Percentiles rank a stretch among this genome's conserved stretches.
Conservation (phyloP, 2,888 invertebrate species). For the Tetragnatha montana region DNA sequence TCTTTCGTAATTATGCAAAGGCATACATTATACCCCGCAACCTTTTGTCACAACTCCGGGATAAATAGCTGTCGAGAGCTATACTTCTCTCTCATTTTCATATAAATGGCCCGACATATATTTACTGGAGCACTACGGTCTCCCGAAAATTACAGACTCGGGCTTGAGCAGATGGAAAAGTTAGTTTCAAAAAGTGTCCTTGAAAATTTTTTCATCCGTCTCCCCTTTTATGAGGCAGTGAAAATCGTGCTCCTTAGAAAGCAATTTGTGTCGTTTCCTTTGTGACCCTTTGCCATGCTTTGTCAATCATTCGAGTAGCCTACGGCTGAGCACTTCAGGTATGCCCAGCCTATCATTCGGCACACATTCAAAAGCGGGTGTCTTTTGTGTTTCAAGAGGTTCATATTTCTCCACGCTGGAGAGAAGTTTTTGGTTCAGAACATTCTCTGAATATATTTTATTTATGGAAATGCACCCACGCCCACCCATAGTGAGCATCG, state of each 20-base stretch:
- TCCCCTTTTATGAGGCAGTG: conserved; percentile 22
- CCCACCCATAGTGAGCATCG: too few relatives aligned
- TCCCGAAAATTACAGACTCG: conserved; percentile 26
- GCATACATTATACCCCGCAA: neutral
- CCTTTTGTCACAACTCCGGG: neutral
- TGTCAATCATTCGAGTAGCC: conserved; percentile 56
- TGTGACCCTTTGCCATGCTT: conserved; percentile 62
- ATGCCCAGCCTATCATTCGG: conserved; percentile 9
- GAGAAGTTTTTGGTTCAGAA: too few relatives aligned
- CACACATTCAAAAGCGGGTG: conserved; percentile 10
- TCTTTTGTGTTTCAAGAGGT: too few relatives aligned
- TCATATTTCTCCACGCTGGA: too few relatives aligned
- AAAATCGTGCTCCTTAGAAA: conserved; percentile 42
- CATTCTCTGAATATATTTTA: too few relatives aligned
- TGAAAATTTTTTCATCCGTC: conserved; percentile 30
- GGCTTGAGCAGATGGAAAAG: conserved; percentile 21
- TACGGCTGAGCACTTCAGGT: neutral
- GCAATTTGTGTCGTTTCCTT: conserved; percentile 43
- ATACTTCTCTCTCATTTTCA: neutral
- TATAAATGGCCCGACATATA: neutral
- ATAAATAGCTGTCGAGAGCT: neutral
- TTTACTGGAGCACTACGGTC: neutral
- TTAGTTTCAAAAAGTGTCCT: conserved; percentile 44
- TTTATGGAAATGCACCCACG: too few relatives aligned
- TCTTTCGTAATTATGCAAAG: neutral